Percentiles rank a stretch among this genome's conserved stretches.
Evolutionary conservation across 2,113 vertebrate genomes (phyloP).

Genomic region (Odocoileus virginianus): DNA sequence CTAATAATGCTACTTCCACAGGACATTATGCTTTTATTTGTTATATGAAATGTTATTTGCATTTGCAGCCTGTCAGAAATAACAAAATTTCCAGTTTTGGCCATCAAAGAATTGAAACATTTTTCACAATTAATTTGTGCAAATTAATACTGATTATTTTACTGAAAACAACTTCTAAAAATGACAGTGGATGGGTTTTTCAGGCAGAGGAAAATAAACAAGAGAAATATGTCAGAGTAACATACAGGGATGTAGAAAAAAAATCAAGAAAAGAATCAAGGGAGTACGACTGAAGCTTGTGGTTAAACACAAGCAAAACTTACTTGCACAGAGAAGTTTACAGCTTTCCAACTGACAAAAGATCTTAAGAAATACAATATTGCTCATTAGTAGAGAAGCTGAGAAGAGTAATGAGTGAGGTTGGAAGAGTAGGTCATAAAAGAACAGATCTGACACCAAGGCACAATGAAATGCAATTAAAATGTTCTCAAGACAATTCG

Average conservation of each 20-base stretch:
- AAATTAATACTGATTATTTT: neutral
- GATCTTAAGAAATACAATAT: slow-evolving; percentile 52
- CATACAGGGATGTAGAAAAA: neutral
- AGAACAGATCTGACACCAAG: slow-evolving; percentile 63
- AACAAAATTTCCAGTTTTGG: neutral
- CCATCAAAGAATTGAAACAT: neutral
- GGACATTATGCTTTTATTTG: neutral
- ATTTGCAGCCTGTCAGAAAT: neutral
- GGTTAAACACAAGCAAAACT: neutral
- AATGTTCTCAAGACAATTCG: slow-evolving; percentile 74
- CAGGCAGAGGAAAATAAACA: neutral
- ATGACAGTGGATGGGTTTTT: neutral
- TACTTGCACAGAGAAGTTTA: slow-evolving; percentile 1
- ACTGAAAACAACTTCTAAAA: neutral
- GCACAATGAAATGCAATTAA: slow-evolving; percentile 73
- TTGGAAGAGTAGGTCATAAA: slow-evolving; percentile 67
- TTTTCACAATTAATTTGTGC: neutral
- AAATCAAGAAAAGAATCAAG: neutral
- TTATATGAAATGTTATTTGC: neutral
- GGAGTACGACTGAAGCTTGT: neutral
- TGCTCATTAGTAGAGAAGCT: slow-evolving; percentile 64
- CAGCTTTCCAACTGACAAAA: slow-evolving; percentile 44
- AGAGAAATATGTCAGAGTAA: neutral
- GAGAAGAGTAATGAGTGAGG: slow-evolving; percentile 65
- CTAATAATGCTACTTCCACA: neutral